These are phyloP conservation scores for Harpagoxenus sublaevis DNA, from an alignment of 2,888 invertebrate genomes.

Conservation along the genomic window DNA sequence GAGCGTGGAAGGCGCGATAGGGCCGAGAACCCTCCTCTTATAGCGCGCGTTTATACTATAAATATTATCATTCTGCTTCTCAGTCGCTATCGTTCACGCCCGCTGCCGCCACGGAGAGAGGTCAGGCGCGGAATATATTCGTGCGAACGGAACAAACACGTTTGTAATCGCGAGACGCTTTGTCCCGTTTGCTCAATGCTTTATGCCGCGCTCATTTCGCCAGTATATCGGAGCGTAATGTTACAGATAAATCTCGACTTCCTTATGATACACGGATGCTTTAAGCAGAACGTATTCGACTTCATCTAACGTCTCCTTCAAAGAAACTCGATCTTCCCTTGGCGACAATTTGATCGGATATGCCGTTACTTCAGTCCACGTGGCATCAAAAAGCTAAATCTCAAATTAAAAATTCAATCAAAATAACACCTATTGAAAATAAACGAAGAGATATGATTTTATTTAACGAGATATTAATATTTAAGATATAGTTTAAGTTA, in stretches of 20 bases:
- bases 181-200: slow-evolving; percentile 31
- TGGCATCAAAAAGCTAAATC: background rate
- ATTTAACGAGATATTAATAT: background rate
- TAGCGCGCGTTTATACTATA: slow-evolving; percentile 45
- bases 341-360: background rate
- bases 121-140: slow-evolving; percentile 55
- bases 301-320: background rate
- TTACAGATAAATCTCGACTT: slow-evolving; percentile 24
- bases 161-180: slow-evolving; percentile 47
- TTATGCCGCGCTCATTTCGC: slow-evolving; percentile 18
- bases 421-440: background rate
- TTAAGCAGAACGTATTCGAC: background rate
- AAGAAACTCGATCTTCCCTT: background rate
- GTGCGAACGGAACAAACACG: slow-evolving; percentile 53
- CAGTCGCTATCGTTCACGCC: slow-evolving; percentile 55
- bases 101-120: slow-evolving; percentile 42
- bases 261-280: background rate
- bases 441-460: too few relatives aligned
- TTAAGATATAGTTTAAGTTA: background rate
- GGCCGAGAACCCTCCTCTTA: slow-evolving; percentile 37
- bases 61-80: slow-evolving; percentile 60
- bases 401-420: background rate
- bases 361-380: background rate
- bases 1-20: slow-evolving; percentile 42
- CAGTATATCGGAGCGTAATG: background rate